These are phyloP conservation scores for Eustalomyia histrio DNA, from an alignment of 2,888 invertebrate species.

Conservation along the genomic window DNA sequence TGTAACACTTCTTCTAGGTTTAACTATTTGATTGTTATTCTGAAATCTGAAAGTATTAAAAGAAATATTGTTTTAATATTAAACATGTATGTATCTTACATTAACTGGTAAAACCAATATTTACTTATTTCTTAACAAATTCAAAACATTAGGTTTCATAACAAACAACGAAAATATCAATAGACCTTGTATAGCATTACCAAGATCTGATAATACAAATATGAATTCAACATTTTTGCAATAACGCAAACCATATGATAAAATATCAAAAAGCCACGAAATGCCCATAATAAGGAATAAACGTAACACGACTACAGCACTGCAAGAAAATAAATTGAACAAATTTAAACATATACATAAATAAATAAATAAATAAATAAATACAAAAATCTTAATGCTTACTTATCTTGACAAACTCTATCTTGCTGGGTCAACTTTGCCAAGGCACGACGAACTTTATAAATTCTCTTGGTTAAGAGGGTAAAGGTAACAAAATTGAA, in stretches of 20 bases:
- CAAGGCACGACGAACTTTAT: constrained; percentile 71
- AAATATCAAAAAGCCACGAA: constrained; percentile 88
- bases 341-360: neutral
- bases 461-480: constrained; percentile 68
- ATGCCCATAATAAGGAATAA: constrained; percentile 92
- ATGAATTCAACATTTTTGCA: constrained; percentile 26
- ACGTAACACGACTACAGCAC: constrained; percentile 88
- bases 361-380: neutral
- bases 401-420: constrained; percentile 55
- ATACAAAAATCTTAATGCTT: constrained; percentile 40
- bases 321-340: constrained; percentile 72
- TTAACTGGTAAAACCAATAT: too few relatives aligned
- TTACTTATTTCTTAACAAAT: constrained; percentile 67
- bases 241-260: constrained; percentile 81
- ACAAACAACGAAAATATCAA: constrained; percentile 72
- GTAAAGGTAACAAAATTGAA: constrained; percentile 74
- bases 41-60: neutral
- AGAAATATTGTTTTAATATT: too few relatives aligned
- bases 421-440: constrained; percentile 61
- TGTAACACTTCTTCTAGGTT: neutral
- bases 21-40: too few relatives aligned
- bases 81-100: too few relatives aligned
- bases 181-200: constrained; percentile 68
- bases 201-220: constrained; percentile 59
- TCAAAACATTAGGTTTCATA: constrained; percentile 68